A percentile compares a stretch with the other conserved stretches of the same genome.
These are phyloP conservation scores for Gortyna flavago DNA, from an alignment of 2,888 invertebrate genomes.

Conservation along the genomic window DNA sequence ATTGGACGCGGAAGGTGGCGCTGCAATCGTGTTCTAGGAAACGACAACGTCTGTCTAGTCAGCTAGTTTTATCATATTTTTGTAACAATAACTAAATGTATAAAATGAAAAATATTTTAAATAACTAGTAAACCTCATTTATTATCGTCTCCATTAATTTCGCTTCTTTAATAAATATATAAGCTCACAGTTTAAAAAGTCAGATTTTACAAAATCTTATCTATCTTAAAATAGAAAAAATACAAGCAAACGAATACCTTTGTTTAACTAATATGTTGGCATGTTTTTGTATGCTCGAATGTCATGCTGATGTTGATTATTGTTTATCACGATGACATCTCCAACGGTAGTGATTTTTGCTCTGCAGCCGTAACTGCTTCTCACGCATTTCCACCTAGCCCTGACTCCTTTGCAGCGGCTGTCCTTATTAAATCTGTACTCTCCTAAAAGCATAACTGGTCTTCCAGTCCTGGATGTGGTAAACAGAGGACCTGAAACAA, in stretches of 20 bases:
- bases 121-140: not conserved
- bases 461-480: constrained; percentile 62
- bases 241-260: too few relatives aligned
- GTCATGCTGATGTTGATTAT: constrained; percentile 23
- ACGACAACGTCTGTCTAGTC: too few relatives aligned
- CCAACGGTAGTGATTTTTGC: constrained; percentile 72
- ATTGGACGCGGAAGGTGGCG: too few relatives aligned
- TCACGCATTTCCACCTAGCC: constrained; percentile 75
- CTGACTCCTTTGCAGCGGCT: constrained; percentile 67
- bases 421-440: constrained; percentile 73
- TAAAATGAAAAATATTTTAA: not conserved
- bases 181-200: too few relatives aligned
- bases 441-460: constrained; percentile 74
- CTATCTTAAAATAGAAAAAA: too few relatives aligned
- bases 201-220: not conserved
- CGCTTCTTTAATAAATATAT: not conserved
- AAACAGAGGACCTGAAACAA: constrained; percentile 30
- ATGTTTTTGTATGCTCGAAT: too few relatives aligned
- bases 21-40: too few relatives aligned
- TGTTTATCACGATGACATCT: constrained; percentile 66
- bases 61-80: not conserved
- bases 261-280: too few relatives aligned
- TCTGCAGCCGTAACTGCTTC: constrained; percentile 71
- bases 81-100: not conserved
- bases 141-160: not conserved